Evolutionary conservation across 2,797 vertebrate genomes (phyloP).

Genomic region (Scomberomorus guttatus): DNA sequence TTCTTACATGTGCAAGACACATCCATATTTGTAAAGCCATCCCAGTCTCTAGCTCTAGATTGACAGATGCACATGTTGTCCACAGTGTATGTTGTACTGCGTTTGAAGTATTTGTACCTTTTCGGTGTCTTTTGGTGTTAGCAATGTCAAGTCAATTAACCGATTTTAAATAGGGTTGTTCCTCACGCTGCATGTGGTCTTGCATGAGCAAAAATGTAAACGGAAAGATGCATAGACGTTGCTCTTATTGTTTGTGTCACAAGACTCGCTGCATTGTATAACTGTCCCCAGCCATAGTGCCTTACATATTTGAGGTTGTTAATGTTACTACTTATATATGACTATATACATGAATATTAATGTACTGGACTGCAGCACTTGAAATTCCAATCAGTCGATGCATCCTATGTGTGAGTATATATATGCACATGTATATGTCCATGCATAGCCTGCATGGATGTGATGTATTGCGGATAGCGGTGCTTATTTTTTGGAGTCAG

Average conservation of each 20-base stretch:
- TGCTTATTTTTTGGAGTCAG: conserved; percentile 89
- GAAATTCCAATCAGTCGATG: conserved; percentile 95
- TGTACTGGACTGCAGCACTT: conserved; percentile 99
- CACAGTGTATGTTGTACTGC: conserved; percentile 90
- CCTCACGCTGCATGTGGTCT: conserved; percentile 99
- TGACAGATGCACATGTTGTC: conserved; percentile 94
- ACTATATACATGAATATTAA: conserved; percentile 90
- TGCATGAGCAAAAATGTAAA: conserved; percentile 96
- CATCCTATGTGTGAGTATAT: conserved; percentile 87
- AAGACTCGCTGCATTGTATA: conserved; percentile 98
- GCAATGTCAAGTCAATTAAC: conserved; percentile 95
- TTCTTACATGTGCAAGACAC: conserved; percentile 99
- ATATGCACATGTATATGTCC: conserved; percentile 83
- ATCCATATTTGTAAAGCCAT: conserved; percentile 99
- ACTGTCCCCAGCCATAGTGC: conserved; percentile 99
- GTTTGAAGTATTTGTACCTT: conserved; percentile 93
- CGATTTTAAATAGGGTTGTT: conserved; percentile 90
- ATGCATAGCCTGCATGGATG: conserved; percentile 86
- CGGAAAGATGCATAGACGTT: conserved; percentile 92
- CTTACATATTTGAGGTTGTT: conserved; percentile 99
- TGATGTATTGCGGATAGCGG: conserved; percentile 87
- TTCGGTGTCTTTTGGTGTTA: conserved; percentile 93
- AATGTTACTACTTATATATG: conserved; percentile 98
- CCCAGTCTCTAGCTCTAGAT: conserved; percentile 95
- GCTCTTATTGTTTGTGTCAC: conserved; percentile 95